These are phyloP conservation scores for Microplitis deprimator DNA, from an alignment of 2,888 invertebrate genomes.

Conservation along the genomic window DNA sequence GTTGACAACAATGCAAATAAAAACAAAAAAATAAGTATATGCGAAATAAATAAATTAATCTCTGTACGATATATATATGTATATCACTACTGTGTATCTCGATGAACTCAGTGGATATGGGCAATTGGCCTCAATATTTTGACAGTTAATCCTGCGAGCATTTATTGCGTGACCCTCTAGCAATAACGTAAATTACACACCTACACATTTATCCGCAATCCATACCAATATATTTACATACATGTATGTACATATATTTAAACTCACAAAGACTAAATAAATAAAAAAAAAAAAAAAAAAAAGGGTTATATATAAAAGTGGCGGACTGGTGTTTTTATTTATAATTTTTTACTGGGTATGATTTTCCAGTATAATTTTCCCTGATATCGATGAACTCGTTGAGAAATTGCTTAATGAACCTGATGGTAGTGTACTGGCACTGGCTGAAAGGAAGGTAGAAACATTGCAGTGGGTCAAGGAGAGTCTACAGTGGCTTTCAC, in stretches of 20 bases:
- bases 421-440: slow-evolving; percentile 58
- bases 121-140: slow-evolving; percentile 23
- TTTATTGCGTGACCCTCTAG: slow-evolving; percentile 19
- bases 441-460: slow-evolving; percentile 70
- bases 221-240: not conserved
- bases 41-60: not conserved
- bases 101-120: slow-evolving; percentile 5
- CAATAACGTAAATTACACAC: slow-evolving; percentile 14
- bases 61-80: not conserved
- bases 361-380: slow-evolving; percentile 19
- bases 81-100: not conserved
- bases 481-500: slow-evolving; percentile 69
- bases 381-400: slow-evolving; percentile 38
- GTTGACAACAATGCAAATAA: not conserved
- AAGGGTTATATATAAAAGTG: no score
- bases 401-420: slow-evolving; percentile 71
- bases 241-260: not conserved
- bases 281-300: no score
- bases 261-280: not conserved
- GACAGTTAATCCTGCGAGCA: slow-evolving; percentile 9
- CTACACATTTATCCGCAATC: not conserved
- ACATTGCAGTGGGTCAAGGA: slow-evolving; percentile 72
- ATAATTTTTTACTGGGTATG: not conserved
- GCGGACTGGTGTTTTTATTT: not conserved
- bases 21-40: not conserved